phyloP scores from a whole-genome alignment of 1,140 invertebrate genomes.

The Magallana gigas region DNA sequence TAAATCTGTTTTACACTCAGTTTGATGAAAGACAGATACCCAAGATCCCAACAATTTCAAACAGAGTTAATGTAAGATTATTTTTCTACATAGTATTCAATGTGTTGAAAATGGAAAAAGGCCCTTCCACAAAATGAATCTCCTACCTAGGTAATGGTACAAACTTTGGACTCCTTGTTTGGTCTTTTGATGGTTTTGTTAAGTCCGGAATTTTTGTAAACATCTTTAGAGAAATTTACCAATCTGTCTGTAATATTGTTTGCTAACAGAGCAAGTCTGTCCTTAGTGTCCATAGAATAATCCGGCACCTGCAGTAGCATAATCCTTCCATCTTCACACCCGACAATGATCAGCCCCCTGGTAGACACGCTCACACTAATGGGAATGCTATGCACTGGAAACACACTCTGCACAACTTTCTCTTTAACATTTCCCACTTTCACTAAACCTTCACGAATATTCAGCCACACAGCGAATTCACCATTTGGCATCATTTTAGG shows the following conservation, averaged over 20 bases:
- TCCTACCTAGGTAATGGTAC: background rate
- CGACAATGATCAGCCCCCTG: slow-evolving; percentile 56
- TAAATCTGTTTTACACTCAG: too few relatives aligned
- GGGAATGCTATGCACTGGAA: slow-evolving; percentile 63
- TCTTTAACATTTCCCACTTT: slow-evolving; percentile 55
- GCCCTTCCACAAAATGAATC: too few relatives aligned
- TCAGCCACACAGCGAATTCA: slow-evolving; percentile 54
- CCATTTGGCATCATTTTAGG: slow-evolving; percentile 56
- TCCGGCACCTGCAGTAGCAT: slow-evolving; percentile 62
- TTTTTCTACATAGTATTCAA: too few relatives aligned
- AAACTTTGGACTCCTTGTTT: slow-evolving; percentile 9
- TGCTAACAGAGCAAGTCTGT: background rate
- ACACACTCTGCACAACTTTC: slow-evolving; percentile 49
- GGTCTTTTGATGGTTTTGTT: background rate
- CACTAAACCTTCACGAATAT: slow-evolving; percentile 48
- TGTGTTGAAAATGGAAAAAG: too few relatives aligned
- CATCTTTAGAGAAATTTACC: background rate
- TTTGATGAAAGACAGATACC: too few relatives aligned
- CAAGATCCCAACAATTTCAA: too few relatives aligned
- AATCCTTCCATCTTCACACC: slow-evolving; percentile 66
- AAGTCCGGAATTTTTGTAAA: background rate
- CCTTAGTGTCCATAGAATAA: background rate
- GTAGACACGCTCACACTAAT: slow-evolving; percentile 58
- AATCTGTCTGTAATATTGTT: background rate
- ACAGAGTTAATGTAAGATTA: too few relatives aligned